Evolutionary conservation across 2,797 vertebrate species (phyloP), one percentile per base, ranked within the genome.

Genomic region (Catostomus latipinnis): DNA sequence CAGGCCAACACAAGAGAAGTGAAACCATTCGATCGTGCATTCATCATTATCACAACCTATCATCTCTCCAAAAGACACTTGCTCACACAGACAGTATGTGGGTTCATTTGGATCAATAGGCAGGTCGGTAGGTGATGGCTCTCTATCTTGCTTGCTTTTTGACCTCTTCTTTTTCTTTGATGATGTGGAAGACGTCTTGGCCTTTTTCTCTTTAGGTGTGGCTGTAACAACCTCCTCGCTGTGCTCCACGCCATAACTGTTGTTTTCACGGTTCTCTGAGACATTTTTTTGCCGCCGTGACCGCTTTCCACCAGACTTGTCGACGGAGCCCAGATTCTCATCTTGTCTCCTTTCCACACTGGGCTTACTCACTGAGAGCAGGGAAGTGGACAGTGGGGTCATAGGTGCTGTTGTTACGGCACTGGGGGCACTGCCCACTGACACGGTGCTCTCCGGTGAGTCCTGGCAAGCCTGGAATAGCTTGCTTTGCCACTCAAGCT

Each of bases 11-110:
- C 98, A 99, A 1, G 98, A 99, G 88, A 99, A 99, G 89, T 99
- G 98, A 93, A 99, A 99, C 98, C 98, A 99, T 88, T 99, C 98
- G 0, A 99, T 99, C 72, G 97, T 96, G 86, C 98, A 99, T 87
- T 97, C 97, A 0, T 98, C 97, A 0, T 99, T 99, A 88, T 99
- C 98, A 0, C 97, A 99, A 87, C 97, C 97, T 0, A 99, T 99
- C 98, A 99, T 99, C 91, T 99, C 98, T 50, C 98, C 98, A 43
- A 96, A 99, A 60, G 98, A 99, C 86, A 99, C 98, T 83, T 99
- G 98, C 89, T 97, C 96, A 84, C 98, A 99, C 86, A 99, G 93
- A 88, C 98, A 99, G 90, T 99, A 99, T 0, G 98, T 99, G 1
- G 98, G 98, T 91, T 99, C 98, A 0, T 99, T 98, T 0, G 98